These are phyloP conservation scores for Virgularia gustaviana DNA, from an alignment of 92 coral and sea anemone genomes.

Conservation along the genomic window DNA sequence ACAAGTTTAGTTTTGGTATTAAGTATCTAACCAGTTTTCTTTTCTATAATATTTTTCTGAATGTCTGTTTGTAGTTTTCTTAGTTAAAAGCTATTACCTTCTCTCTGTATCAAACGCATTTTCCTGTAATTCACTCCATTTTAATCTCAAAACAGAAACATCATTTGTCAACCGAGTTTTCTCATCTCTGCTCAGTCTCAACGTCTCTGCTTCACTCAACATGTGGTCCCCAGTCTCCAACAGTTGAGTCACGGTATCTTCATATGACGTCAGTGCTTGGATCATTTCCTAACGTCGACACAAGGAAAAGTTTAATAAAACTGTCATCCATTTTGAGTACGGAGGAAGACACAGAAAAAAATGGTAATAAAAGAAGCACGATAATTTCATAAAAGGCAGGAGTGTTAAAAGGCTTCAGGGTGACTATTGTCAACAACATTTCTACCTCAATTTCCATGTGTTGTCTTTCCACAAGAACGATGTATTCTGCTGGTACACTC, in stretches of 20 bases:
- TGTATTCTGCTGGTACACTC: slow-evolving; percentile 17
- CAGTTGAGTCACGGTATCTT: slow-evolving; percentile 15
- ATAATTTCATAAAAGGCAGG: too few species aligned
- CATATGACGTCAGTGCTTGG: slow-evolving; percentile 19
- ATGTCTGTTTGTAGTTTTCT: neutral
- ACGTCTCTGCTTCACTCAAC: neutral
- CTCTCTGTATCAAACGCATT: slow-evolving; percentile 35
- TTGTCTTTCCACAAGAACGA: slow-evolving; percentile 28
- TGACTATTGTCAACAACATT: too few species aligned
- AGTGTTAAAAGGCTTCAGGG: too few species aligned
- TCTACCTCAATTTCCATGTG: slow-evolving; percentile 30
- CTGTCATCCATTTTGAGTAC: too few species aligned
- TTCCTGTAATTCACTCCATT: slow-evolving; percentile 33
- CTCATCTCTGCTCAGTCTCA: slow-evolving; percentile 24
- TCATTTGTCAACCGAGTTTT: slow-evolving; percentile 6
- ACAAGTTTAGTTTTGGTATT: too few species aligned
- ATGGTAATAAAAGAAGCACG: too few species aligned
- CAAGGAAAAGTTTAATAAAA: too few species aligned
- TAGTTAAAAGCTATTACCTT: neutral
- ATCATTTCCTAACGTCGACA: slow-evolving; percentile 31
- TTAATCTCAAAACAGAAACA: neutral
- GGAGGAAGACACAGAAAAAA: neutral
- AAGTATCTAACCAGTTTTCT: too few species aligned
- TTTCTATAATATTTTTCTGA: too few species aligned
- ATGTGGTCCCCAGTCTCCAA: slow-evolving; percentile 19